Evolutionary conservation across 2,113 vertebrate genomes (phyloP).

Genomic region (Rattus rattus): DNA sequence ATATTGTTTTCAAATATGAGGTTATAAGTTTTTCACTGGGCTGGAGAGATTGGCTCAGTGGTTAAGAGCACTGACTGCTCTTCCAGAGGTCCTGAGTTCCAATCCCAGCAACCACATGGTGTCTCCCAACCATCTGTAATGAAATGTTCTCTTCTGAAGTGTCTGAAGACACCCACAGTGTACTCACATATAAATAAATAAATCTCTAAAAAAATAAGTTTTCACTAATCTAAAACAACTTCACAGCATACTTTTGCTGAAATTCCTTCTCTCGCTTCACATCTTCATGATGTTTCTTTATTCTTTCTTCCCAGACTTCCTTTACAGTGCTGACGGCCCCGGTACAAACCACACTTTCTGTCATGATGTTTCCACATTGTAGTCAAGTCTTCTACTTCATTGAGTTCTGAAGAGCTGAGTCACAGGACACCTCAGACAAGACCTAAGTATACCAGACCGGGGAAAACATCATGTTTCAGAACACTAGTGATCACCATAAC

Average conservation of each 20-base stretch:
- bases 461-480: background rate
- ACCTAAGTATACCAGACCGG: slow-evolving; percentile 13
- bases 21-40: background rate
- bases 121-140: no score
- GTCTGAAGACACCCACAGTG: no score
- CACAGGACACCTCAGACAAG: background rate
- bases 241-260: slow-evolving; percentile 78
- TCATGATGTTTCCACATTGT: slow-evolving; percentile 86
- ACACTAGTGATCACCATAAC: background rate
- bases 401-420: slow-evolving; percentile 44
- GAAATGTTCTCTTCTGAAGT: no score
- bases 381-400: slow-evolving; percentile 25
- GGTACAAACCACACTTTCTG: slow-evolving; percentile 85
- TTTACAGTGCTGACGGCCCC: slow-evolving; percentile 92
- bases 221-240: background rate
- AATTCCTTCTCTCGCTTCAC: slow-evolving; percentile 86
- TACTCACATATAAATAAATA: no score
- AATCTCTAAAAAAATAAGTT: no score
- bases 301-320: slow-evolving; percentile 94
- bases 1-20: background rate
- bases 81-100: no score
- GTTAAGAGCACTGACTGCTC: no score
- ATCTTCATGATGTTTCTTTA: slow-evolving; percentile 90
- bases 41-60: no score
- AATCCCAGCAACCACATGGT: no score